These are phyloP conservation scores for Dipus sagitta DNA, from an alignment of 2,797 vertebrate species.

Conservation along the genomic window DNA sequence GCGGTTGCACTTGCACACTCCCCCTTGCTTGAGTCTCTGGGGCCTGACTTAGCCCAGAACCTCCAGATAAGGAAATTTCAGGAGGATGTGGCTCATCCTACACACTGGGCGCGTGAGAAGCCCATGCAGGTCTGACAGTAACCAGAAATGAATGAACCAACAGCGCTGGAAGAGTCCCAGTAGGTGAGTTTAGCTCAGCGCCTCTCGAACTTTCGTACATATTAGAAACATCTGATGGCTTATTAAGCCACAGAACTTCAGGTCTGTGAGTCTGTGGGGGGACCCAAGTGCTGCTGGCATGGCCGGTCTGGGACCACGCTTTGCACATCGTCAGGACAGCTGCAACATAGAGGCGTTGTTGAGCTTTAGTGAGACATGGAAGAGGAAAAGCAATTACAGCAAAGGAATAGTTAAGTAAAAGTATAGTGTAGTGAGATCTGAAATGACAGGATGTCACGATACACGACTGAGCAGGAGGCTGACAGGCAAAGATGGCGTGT, in stretches of 20 bases:
- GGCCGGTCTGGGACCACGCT: background rate
- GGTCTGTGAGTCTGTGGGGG: background rate
- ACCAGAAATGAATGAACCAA: background rate
- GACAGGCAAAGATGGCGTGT: constrained; percentile 28
- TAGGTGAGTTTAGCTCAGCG: background rate
- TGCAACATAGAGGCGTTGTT: background rate
- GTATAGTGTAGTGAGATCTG: background rate
- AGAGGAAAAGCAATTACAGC: constrained; percentile 21
- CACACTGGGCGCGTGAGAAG: background rate
- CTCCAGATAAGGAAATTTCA: constrained; percentile 15
- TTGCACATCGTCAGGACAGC: background rate
- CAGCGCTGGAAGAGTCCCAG: background rate
- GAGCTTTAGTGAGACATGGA: background rate
- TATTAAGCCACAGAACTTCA: background rate
- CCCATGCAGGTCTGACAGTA: background rate
- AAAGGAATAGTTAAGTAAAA: constrained; percentile 35
- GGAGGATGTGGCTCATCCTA: background rate
- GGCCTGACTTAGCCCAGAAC: background rate
- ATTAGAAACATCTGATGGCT: background rate
- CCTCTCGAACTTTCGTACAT: background rate
- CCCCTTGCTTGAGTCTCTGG: background rate
- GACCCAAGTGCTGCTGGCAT: background rate
- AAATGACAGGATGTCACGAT: constrained; percentile 40
- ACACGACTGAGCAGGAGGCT: constrained; percentile 49
- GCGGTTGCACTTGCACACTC: background rate